These are phyloP conservation scores for Chloropsis hardwickii DNA, from an alignment of 2,113 vertebrate species.

Conservation along the genomic window DNA sequence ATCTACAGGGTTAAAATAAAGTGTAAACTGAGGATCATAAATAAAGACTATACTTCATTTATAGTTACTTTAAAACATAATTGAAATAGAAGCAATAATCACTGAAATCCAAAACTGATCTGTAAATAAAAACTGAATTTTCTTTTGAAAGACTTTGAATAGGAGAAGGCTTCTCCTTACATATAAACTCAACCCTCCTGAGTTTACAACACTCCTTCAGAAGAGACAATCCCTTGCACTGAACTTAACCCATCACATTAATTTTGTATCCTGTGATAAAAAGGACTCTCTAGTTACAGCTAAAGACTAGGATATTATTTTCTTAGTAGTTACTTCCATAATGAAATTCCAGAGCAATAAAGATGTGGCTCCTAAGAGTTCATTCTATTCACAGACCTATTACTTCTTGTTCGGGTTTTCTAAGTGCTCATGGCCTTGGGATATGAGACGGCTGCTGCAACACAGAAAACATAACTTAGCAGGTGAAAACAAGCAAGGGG, in stretches of 20 bases:
- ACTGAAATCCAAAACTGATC: background rate
- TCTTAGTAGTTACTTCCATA: background rate
- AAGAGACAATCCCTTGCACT: background rate
- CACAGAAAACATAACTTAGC: background rate
- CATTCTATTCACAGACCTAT: background rate
- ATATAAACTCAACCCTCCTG: background rate
- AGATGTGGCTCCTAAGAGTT: background rate
- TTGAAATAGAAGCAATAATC: background rate
- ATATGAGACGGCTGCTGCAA: background rate
- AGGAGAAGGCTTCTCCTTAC: background rate
- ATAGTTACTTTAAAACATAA: background rate
- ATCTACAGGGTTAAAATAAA: background rate
- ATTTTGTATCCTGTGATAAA: background rate
- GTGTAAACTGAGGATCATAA: background rate
- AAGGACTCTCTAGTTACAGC: background rate
- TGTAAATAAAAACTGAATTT: background rate
- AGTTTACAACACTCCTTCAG: background rate
- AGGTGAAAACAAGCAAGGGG: background rate
- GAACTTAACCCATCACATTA: background rate
- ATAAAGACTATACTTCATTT: background rate
- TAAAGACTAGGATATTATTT: background rate
- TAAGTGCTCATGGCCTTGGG: background rate
- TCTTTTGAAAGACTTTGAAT: background rate
- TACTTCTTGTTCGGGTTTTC: background rate
- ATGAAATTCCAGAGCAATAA: background rate